Conservation (phyloP, 2,113 vertebrate species). For the Rhynchopsitta pachyrhyncha region DNA sequence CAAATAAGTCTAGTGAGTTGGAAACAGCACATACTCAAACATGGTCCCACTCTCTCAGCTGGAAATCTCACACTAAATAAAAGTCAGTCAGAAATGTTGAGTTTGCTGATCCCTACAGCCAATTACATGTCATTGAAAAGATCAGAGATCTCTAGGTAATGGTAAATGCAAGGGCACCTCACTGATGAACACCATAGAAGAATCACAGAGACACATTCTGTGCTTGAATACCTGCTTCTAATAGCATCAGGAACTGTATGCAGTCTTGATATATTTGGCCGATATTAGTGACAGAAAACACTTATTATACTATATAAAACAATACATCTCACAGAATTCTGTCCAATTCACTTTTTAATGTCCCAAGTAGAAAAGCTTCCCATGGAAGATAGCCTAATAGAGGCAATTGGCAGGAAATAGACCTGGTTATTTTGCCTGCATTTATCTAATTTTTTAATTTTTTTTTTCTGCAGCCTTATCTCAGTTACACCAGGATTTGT, state of each 20-base stretch:
- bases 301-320: slow-evolving; percentile 9
- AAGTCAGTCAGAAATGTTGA: background rate
- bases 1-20: slow-evolving; percentile 1
- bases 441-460: background rate
- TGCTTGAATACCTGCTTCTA: slow-evolving; percentile 39
- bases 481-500: background rate
- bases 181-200: background rate
- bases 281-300: slow-evolving; percentile 26
- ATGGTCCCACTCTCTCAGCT: background rate
- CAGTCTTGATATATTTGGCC: slow-evolving; percentile 32
- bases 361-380: slow-evolving; percentile 1
- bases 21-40: slow-evolving; percentile 21
- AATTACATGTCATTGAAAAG: slow-evolving; percentile 15
- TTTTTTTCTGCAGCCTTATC: background rate
- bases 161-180: slow-evolving; percentile 5
- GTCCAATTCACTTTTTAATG: slow-evolving; percentile 6
- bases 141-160: slow-evolving; percentile 32
- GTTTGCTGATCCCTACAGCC: background rate
- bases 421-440: slow-evolving; percentile 5
- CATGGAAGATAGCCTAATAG: slow-evolving; percentile 29
- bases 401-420: slow-evolving; percentile 20
- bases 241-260: slow-evolving; percentile 1
- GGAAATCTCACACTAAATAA: background rate
- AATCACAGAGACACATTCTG: background rate
- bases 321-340: slow-evolving; percentile 3